Base-by-base conservation (phyloP, 2,888 invertebrate species). In the Drosophila rellima region DNA sequence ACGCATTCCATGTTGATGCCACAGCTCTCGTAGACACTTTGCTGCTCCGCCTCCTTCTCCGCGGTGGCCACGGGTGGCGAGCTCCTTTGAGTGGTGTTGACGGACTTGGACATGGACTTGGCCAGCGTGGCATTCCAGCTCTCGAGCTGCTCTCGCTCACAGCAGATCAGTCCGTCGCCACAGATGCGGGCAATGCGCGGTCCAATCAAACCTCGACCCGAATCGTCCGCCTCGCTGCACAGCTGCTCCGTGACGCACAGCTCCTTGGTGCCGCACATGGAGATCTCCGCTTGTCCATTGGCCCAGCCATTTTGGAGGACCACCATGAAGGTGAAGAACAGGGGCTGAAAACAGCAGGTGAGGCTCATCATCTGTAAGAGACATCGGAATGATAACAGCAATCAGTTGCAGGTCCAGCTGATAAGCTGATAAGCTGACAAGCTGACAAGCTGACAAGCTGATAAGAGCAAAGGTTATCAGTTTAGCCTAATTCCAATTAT, bases 1-100 rank as follows among this genome's bases (percentile, higher is more conserved):
- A 86, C 88, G 39, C 85, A 86, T 29, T 88, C 81, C 81, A 71
- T 69, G n/a, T 79, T 63, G 6, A 52, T 0, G 31, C 85, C 85
- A 44, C 85, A 86, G 39, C 61, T 72, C 37, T 88, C 79, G n/a
- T 88, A 77, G 6, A n/a, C 54, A 18, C 62, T n/a, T n/a, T n/a
- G n/a, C n/a, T 69, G 2, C 4, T 74, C 64, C 37, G 40, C 20
- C 0, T 50, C 60, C 13, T 39, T n/a, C 11, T 17, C 35, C 31
- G 11, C 31, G 1, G 13, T 31, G 11, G 6, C 10, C 1, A 13
- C 33, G 17, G 33, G 17, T 6, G 7, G n/a, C 10, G 8, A 29
- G n/a, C 2, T 52, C 0, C 26, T 11, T 8, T 39, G 39, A 1
- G 15, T 2, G 13, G 13, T 40, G 26, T 11, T 5, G 8, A 15